Evolutionary conservation across 2,797 vertebrate species (phyloP), one percentile per base, ranked within the genome.

Genomic region (Coccyzus lansbergi): DNA sequence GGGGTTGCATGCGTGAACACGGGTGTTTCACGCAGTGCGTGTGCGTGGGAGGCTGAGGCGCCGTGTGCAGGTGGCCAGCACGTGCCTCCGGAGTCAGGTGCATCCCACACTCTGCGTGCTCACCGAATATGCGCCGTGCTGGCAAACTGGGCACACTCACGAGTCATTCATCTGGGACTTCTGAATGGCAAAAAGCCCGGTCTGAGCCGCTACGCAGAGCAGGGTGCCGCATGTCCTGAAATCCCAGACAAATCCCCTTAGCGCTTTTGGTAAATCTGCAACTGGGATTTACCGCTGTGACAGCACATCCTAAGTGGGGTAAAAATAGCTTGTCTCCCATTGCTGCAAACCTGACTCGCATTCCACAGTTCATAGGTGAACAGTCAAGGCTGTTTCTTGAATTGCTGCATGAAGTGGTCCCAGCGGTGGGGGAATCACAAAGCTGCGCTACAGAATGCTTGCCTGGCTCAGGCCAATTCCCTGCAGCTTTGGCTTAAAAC

Each of bases 221-320:
- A 86, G 87, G 55, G 42, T 76, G 87, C 72, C 10, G 14, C n/a
- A 83, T 22, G 2, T 92, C 94, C 91, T 93, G 91, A 94, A 94
- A 95, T 93, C 96, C 96, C 0, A 20, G 91, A 90, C 89, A 96
- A 95, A 96, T 96, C 91, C 81, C 93, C 90, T 95, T 94, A 94
- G 90, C 2, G 46, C 86, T 91, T 95, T 82, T 42, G 49, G 83
- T 94, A 92, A 95, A 94, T 94, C 90, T 86, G 91, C 87, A 75
- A 0, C 91, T 78, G 91, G 95, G 96, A 93, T 95, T 96, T 96
- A 75, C 83, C 15, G 3, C 70, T 90, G 88, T 92, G 93, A 93
- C 93, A 94, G 93, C 80, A 82, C 67, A 92, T 79, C 80, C 63
- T 64, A 75, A 93, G 83, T 19, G 26, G 52, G 52, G 93, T 94